Percentiles rank a stretch among this genome's conserved stretches.
Evolutionary conservation across 64 coral and sea anemone species (phyloP).

Genomic region (Actinia tenebrosa): DNA sequence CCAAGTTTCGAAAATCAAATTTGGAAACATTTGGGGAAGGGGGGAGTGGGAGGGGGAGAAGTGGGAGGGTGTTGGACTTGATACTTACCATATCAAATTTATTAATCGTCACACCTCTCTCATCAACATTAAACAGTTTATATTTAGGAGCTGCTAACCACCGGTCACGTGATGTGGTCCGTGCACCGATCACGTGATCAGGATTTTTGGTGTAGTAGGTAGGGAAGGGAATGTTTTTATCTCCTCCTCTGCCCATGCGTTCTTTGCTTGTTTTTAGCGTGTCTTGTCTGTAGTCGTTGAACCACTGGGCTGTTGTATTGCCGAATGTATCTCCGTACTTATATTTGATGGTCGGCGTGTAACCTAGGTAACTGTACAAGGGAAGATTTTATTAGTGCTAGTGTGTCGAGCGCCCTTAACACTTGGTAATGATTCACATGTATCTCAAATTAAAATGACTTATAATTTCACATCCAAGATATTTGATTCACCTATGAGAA

Average conservation of each 20-base stretch:
- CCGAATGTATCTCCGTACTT: slow-evolving; percentile 75
- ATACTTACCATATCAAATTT: slow-evolving; percentile 62
- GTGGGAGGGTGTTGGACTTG: too few relatives aligned
- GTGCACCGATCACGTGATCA: slow-evolving; percentile 79
- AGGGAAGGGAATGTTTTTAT: slow-evolving; percentile 78
- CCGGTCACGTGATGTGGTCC: slow-evolving; percentile 72
- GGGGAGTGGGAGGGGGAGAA: too few relatives aligned
- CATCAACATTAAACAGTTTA: slow-evolving; percentile 64
- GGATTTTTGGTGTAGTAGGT: slow-evolving; percentile 86
- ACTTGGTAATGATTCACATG: too few relatives aligned
- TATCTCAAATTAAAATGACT: background rate
- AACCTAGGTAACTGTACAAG: slow-evolving; percentile 54
- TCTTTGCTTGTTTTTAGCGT: slow-evolving; percentile 80
- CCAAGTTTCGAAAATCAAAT: too few relatives aligned
- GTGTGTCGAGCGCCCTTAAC: background rate
- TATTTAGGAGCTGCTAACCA: slow-evolving; percentile 83
- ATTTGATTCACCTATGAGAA: too few relatives aligned
- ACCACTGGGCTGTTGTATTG: slow-evolving; percentile 80
- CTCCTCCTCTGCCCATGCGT: slow-evolving; percentile 72
- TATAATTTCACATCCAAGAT: too few relatives aligned
- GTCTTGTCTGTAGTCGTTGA: slow-evolving; percentile 66
- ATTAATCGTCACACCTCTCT: slow-evolving; percentile 48
- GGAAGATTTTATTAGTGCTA: background rate
- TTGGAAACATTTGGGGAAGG: too few relatives aligned
- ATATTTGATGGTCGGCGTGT: slow-evolving; percentile 71